Conservation (phyloP, 2,888 invertebrate genomes). For the Drosophila nr. medialis region DNA sequence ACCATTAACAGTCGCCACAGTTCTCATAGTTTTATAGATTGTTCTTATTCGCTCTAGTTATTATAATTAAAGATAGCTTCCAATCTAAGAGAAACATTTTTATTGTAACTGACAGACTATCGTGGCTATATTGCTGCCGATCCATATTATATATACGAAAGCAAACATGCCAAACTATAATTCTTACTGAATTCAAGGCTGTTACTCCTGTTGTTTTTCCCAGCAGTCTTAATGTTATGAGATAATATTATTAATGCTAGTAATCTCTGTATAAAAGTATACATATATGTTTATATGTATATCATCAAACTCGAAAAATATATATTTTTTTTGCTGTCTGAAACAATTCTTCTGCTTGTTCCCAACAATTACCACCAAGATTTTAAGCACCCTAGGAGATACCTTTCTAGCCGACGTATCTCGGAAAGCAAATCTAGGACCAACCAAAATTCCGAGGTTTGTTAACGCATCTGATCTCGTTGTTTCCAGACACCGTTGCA, state of each 20-base stretch:
- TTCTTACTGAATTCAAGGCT: no score
- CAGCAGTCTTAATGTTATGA: no score
- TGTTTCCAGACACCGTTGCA: background rate
- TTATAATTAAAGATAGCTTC: background rate
- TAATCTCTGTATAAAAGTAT: no score
- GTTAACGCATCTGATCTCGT: background rate
- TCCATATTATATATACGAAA: background rate
- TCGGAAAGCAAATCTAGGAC: rapidly evolving
- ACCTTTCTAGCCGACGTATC: background rate
- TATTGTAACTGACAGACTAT: background rate
- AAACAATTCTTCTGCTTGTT: background rate
- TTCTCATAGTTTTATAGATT: background rate
- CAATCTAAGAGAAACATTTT: background rate
- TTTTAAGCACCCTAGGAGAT: rapidly evolving
- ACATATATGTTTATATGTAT: no score
- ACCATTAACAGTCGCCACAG: background rate
- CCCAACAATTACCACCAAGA: no score
- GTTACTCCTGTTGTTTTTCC: no score
- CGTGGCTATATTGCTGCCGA: no score
- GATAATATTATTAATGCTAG: no score
- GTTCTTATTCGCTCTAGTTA: background rate
- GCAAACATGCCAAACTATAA: background rate
- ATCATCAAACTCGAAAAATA: no score
- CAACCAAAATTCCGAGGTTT: background rate
- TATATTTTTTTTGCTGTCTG: background rate